Percentiles rank a stretch among this genome's conserved stretches.
Evolutionary conservation across 2,888 invertebrate genomes (phyloP).

Genomic region (Athalia rosae): DNA sequence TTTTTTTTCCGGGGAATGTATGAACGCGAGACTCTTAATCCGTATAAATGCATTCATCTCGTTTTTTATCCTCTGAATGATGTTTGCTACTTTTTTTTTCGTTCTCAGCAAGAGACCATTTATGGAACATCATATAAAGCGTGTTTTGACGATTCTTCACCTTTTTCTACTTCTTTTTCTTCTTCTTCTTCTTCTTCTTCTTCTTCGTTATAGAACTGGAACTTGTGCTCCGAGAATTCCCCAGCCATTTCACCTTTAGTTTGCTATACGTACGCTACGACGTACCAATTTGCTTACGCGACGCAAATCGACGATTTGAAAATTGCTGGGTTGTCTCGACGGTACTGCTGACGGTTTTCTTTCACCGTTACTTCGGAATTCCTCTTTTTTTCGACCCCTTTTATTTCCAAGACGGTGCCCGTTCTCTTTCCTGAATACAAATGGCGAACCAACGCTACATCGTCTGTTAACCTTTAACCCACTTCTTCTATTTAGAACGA

Average conservation of each 20-base stretch:
- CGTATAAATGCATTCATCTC: too few species aligned
- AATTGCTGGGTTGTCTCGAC: slow-evolving; percentile 32
- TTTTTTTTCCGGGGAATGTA: not conserved
- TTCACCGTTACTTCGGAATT: too few species aligned
- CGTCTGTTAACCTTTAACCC: slow-evolving; percentile 2
- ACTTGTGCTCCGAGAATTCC: not conserved
- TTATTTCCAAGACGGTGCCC: slow-evolving; percentile 20
- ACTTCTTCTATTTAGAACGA: slow-evolving; percentile 5
- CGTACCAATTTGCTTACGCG: slow-evolving; percentile 38
- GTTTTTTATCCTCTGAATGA: too few species aligned
- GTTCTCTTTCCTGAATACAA: slow-evolving; percentile 34
- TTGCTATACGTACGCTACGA: not conserved
- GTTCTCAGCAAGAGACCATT: too few species aligned
- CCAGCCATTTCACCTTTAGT: slow-evolving; percentile 6
- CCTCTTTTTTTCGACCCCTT: slow-evolving; percentile 13
- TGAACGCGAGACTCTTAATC: not conserved
- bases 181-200: too few species aligned
- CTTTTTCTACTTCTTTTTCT: too few species aligned
- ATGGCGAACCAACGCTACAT: not conserved
- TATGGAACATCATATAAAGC: too few species aligned
- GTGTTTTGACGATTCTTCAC: too few species aligned
- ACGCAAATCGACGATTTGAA: slow-evolving; percentile 30
- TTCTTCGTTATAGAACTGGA: too few species aligned
- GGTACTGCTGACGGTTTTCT: slow-evolving; percentile 23
- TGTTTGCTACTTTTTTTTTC: too few species aligned